Base-by-base conservation (phyloP, 1,140 invertebrate genomes). In the Trichonephila clavipes region DNA sequence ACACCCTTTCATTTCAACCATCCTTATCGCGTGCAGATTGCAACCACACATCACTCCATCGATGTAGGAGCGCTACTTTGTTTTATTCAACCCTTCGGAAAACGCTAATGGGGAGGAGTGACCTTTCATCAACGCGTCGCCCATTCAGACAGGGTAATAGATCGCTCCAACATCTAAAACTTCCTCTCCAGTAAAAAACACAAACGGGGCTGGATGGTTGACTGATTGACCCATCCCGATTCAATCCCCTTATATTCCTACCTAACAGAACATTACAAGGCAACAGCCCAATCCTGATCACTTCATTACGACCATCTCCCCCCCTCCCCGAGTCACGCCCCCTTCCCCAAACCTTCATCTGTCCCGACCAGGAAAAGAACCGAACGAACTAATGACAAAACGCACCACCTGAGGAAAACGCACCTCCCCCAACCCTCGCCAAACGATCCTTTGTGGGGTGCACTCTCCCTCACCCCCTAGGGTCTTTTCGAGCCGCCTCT, bases 401-500 rank as follows among this genome's bases (percentile, higher is more conserved):
- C 21, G 82, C 51, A 83, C 82, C 82, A 83, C 82, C 82, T 83
- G 82, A 83, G 82, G 82, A 83, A 83, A 59, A 83, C 44, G 82
- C 82, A 44, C 44, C 82, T 59, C 82, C 51, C 69, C 69, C 69
- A 40, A 28, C 69, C 69, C 14, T 77, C 69, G 69, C 28, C 64
- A 66, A 24, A 34, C 62, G 58, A 40, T 88, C 59, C 87, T 66
- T 88, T 88, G 87, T 88, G 87, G 87, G 62, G 64, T 62, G 28
- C n/a, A 21, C 87, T 28, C 58, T 64, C 40, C 10, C 24, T 21
- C 18, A 10, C 51, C 58, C 51, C 85, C 85, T 24, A 58, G n/a
- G 51, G 85, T 87, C 85, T 87, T 87, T 87, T 88, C 87, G 87
- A 88, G 87, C 87, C 87, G 61, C 87, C 87, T 66, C 87, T 88